phyloP scores from a whole-genome alignment of 2,113 vertebrate species.

The Heptranchias perlo region DNA sequence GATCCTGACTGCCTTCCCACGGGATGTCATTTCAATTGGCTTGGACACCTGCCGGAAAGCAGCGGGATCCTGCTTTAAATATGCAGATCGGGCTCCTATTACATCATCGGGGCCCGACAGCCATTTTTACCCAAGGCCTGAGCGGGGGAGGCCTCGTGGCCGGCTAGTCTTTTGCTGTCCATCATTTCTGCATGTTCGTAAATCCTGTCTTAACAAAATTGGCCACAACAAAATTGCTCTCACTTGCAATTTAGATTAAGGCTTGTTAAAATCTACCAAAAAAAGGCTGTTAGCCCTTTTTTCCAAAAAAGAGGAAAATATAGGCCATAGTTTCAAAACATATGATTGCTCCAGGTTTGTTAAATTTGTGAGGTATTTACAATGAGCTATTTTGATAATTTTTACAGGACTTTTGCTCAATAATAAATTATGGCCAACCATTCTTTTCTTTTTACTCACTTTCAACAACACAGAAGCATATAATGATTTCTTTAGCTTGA shows the following conservation, averaged over 20 bases:
- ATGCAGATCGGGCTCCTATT: neutral
- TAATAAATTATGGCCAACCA: neutral
- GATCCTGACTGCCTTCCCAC: neutral
- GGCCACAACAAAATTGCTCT: neutral
- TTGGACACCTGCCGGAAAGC: too few species aligned
- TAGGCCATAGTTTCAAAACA: neutral
- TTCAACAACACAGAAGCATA: neutral
- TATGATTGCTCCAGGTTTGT: neutral
- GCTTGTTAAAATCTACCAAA: neutral
- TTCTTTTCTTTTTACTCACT: slow-evolving; percentile 10
- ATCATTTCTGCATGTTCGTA: neutral
- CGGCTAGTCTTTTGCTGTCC: neutral
- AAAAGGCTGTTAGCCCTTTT: neutral
- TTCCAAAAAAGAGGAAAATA: neutral
- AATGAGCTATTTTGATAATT: neutral
- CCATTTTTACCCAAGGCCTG: neutral
- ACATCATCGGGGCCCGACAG: neutral
- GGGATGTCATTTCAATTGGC: neutral
- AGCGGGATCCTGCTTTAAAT: too few species aligned
- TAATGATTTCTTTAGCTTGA: neutral
- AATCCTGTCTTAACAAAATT: neutral
- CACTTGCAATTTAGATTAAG: neutral
- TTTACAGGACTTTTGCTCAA: neutral
- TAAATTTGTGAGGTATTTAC: neutral
- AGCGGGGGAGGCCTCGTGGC: neutral